A percentile compares a stretch with the other conserved stretches of the same genome.
These are phyloP conservation scores for Peromyscus nudipes DNA, from an alignment of 2,797 vertebrate species.

Conservation along the genomic window DNA sequence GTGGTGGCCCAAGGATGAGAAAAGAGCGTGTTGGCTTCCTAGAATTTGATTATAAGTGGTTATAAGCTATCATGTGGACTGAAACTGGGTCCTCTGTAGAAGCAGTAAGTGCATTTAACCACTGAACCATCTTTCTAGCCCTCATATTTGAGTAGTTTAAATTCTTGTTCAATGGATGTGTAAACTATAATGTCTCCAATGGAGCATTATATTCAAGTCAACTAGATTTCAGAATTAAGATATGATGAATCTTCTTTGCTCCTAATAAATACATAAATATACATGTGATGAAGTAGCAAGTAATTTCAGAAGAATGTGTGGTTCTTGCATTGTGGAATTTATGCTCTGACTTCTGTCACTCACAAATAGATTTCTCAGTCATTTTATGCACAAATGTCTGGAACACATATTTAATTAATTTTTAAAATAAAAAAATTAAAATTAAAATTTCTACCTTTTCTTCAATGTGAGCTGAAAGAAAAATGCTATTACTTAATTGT, in stretches of 20 bases:
- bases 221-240: constrained; percentile 42
- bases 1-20: neutral
- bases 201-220: neutral
- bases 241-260: neutral
- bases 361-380: neutral
- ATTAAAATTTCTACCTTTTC: neutral
- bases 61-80: neutral
- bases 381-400: neutral
- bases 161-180: neutral
- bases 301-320: neutral
- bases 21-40: neutral
- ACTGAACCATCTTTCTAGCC: no score
- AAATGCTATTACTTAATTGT: neutral
- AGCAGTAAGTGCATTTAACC: neutral
- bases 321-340: neutral
- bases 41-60: neutral
- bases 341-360: neutral
- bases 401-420: neutral
- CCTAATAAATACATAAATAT: neutral
- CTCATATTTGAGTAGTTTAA: neutral
- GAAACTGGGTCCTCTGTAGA: neutral
- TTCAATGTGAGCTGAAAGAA: neutral
- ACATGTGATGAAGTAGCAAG: neutral
- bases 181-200: neutral
- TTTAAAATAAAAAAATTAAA: neutral